Evolutionary conservation across 2,888 invertebrate species (phyloP), one percentile per base, ranked within the genome.

Genomic region (Limenitis camilla): DNA sequence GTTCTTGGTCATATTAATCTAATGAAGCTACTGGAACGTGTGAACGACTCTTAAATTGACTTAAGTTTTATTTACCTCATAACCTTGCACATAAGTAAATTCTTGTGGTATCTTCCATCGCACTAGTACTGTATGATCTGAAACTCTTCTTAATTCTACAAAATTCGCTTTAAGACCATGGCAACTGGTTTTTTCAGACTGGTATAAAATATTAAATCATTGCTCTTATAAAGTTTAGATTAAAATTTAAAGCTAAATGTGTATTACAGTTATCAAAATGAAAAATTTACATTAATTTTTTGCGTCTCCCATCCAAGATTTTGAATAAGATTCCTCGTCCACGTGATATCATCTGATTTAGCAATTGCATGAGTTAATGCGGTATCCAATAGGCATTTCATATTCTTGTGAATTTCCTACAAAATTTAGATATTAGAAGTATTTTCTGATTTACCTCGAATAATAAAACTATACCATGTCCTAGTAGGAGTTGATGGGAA

Each of bases 41-140:
- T 19, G 2, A 19, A 19, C 19, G 19, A 19, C 19, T 19, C 19
- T 1, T 19, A 41, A 39, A 39, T 39, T 5, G 6, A 39, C 10
- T 10, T 6, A 19, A 39, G 39, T 8, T 10, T 10, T 6, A 45
- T 11, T 40, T 40, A 56, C 80, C 72, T 81, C 78, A 49, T 77
- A 81, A 42, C 81, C 80, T 50, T 61, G 52, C 31, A 81, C 66
- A 19, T 67, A 60, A 0, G 52, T 43, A 0, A 71, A 53, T n/a
- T 55, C 52, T 11, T 52, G 57, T 0, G 79, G 81, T 1, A 57
- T 52, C 32, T 61, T 65, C 81, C 81, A 81, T 49, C 71, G 76
- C 4, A 81, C 64, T 5, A 76, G 58, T 31, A 76, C 69, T 0
- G 76, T 74, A 49, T 78, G 75, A 45, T 77, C 71, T 0, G 80